These are phyloP conservation scores for Sturnus vulgaris DNA, from an alignment of 2,113 vertebrate genomes.

Conservation along the genomic window DNA sequence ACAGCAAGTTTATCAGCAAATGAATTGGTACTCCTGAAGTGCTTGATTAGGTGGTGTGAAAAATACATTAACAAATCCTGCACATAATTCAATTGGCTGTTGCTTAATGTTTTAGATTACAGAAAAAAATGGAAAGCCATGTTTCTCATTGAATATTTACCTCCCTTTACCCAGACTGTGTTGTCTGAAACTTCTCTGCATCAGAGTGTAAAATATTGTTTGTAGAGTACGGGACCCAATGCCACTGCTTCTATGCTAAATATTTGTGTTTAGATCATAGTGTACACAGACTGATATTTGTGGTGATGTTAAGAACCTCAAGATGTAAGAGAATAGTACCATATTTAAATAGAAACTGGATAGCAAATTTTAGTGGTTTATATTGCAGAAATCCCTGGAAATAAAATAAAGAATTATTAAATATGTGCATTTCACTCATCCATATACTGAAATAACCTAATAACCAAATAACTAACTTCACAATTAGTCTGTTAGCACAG, in stretches of 20 bases:
- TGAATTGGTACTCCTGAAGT: neutral
- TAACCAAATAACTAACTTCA: neutral
- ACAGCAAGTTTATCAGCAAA: neutral
- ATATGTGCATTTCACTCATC: neutral
- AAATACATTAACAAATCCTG: neutral
- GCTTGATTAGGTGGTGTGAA: neutral
- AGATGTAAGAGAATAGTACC: neutral
- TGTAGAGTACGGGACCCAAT: neutral
- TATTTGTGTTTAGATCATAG: neutral
- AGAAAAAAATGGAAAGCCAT: neutral
- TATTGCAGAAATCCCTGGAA: neutral
- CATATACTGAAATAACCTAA: neutral
- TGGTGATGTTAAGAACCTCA: neutral
- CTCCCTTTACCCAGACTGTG: neutral
- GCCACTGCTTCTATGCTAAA: neutral
- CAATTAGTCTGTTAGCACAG: neutral
- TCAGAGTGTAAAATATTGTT: neutral
- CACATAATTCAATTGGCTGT: neutral
- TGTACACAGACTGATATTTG: neutral
- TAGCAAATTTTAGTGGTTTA: neutral
- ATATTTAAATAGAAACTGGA: neutral
- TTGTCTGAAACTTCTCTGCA: neutral
- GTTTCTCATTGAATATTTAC: neutral
- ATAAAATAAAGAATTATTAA: neutral
- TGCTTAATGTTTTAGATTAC: neutral